These are phyloP conservation scores for Mythimna ferrago DNA, from an alignment of 2,888 invertebrate genomes.

Conservation along the genomic window DNA sequence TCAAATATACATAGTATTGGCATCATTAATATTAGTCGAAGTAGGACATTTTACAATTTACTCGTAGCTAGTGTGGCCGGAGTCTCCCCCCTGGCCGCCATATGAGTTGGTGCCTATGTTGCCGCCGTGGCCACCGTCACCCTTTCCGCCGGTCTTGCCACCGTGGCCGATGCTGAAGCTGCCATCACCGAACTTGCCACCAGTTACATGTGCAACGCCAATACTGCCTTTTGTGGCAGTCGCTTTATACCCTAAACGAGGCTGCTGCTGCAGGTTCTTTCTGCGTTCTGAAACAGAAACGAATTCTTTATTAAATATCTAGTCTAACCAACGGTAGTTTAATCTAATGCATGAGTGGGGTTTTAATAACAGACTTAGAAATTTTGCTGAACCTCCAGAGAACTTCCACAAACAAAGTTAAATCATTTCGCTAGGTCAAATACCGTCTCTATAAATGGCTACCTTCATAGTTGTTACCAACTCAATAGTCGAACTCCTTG, in stretches of 20 bases:
- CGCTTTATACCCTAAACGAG: not conserved
- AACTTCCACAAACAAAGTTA: not conserved
- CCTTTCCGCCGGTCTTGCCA: conserved; percentile 1
- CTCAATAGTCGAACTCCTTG: too few relatives aligned
- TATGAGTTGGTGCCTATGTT: conserved; percentile 26
- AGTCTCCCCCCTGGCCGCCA: conserved; percentile 17
- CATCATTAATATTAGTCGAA: not conserved
- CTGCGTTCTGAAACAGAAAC: not conserved
- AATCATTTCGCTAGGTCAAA: not conserved
- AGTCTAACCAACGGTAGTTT: not conserved
- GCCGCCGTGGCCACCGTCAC: conserved; percentile 39
- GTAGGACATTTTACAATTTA: not conserved
- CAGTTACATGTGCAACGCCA: not conserved
- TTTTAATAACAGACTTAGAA: not conserved
- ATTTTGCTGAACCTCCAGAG: not conserved
- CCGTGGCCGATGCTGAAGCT: conserved; percentile 43
- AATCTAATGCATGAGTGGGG: not conserved
- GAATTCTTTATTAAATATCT: not conserved
- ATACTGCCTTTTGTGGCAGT: conserved; percentile 12
- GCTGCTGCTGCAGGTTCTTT: not conserved
- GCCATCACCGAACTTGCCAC: conserved; percentile 7
- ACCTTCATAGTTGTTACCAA: too few relatives aligned
- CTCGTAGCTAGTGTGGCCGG: conserved; percentile 14
- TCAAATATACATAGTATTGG: not conserved
- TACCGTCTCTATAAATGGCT: not conserved